phyloP scores from a whole-genome alignment of 2,797 vertebrate species.

The Coccyzus lansbergi region DNA sequence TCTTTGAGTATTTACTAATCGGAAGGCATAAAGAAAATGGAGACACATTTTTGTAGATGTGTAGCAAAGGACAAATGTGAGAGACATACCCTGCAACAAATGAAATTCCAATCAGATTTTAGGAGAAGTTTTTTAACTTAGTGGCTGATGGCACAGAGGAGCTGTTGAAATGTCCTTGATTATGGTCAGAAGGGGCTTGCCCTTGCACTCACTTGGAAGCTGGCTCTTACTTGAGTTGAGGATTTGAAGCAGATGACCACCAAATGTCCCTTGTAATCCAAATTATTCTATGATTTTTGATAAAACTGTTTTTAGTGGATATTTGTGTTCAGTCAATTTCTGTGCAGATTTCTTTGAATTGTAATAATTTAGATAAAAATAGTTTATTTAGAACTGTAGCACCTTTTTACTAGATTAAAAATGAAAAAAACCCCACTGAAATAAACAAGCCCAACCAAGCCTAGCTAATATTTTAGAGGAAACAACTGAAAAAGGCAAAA shows the following conservation, averaged over 20 bases:
- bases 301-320: background rate
- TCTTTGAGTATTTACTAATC: background rate
- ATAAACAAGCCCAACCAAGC: background rate
- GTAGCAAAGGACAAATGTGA: background rate
- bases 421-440: background rate
- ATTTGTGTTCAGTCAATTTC: background rate
- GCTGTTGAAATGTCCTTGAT: background rate
- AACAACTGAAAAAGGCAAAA: background rate
- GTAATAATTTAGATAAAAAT: background rate
- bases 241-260: background rate
- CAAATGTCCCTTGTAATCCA: background rate
- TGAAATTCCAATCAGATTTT: background rate
- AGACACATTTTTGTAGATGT: background rate
- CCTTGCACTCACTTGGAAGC: background rate
- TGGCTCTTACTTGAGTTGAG: background rate
- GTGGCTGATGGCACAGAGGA: background rate
- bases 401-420: background rate
- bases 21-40: background rate
- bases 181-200: background rate
- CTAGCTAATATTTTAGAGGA: background rate
- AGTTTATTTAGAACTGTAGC: background rate
- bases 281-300: background rate
- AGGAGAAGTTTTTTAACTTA: background rate
- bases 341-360: background rate
- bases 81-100: background rate